phyloP scores from a whole-genome alignment of 35 echinoderm and acorn worm species.

The Apostichopus japonicus region DNA sequence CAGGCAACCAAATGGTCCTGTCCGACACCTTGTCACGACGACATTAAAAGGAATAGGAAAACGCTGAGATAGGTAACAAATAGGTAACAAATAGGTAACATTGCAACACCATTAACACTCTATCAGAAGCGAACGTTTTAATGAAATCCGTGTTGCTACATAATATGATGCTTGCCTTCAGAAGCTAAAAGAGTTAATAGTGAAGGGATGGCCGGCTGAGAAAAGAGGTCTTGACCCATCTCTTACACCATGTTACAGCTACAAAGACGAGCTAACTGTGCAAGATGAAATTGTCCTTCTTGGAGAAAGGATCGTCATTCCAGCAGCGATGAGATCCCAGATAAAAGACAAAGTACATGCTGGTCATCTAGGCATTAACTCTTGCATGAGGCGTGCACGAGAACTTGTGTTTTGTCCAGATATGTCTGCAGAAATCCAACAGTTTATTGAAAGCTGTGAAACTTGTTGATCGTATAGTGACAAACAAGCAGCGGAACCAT shows the following conservation, averaged over 20 bases:
- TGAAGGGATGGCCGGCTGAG: constrained; percentile 70
- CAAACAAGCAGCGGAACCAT: constrained; percentile 28
- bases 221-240: constrained; percentile 30
- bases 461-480: constrained; percentile 48
- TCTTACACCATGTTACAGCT: constrained; percentile 63
- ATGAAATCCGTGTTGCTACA: constrained; percentile 49
- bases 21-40: neutral
- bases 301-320: constrained; percentile 67
- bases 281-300: constrained; percentile 60
- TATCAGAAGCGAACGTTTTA: constrained; percentile 8
- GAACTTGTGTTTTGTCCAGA: constrained; percentile 72
- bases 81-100: no score
- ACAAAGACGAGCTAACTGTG: constrained; percentile 71
- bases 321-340: constrained; percentile 25
- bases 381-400: constrained; percentile 61
- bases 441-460: constrained; percentile 69
- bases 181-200: constrained; percentile 52
- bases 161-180: constrained; percentile 28
- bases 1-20: neutral
- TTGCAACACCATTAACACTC: no score
- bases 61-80: neutral
- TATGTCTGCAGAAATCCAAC: constrained; percentile 65
- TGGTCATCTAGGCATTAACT: constrained; percentile 64
- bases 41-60: constrained; percentile 1
- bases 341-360: constrained; percentile 70